Evolutionary conservation across 2,888 invertebrate species (phyloP).

Genomic region (Cremastobaeus sp.): DNA sequence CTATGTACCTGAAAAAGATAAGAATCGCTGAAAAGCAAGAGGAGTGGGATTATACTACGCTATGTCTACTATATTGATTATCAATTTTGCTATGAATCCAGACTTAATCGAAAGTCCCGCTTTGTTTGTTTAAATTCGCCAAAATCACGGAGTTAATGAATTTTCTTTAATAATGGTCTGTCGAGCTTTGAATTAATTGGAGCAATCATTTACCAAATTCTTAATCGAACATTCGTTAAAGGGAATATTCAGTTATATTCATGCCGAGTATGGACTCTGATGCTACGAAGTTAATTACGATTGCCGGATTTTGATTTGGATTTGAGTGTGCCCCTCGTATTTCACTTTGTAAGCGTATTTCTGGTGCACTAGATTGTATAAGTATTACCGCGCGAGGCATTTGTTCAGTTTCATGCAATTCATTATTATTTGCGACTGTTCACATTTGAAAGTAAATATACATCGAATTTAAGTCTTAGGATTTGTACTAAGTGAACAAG

Average conservation of each 20-base stretch:
- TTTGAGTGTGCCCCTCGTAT: slow-evolving; percentile 58
- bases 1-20: slow-evolving; percentile 71
- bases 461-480: slow-evolving; percentile 39
- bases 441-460: slow-evolving; percentile 40
- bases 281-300: slow-evolving; percentile 21
- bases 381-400: slow-evolving; percentile 4
- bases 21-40: slow-evolving; percentile 38
- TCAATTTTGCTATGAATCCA: slow-evolving; percentile 24
- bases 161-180: too few species aligned
- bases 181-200: too few species aligned
- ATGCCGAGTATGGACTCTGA: too few species aligned
- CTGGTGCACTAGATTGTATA: slow-evolving; percentile 28
- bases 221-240: too few species aligned
- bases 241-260: too few species aligned
- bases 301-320: slow-evolving; percentile 25
- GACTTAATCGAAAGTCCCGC: neutral
- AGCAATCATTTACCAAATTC: too few species aligned
- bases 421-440: slow-evolving; percentile 16
- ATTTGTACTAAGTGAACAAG: too few species aligned
- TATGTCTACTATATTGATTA: slow-evolving; percentile 32
- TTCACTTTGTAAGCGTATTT: slow-evolving; percentile 20
- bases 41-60: slow-evolving; percentile 33
- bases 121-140: too few species aligned
- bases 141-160: too few species aligned
- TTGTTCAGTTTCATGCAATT: slow-evolving; percentile 14